Base-by-base conservation (phyloP, 2,888 invertebrate genomes). In the Craniophora ligustri region DNA sequence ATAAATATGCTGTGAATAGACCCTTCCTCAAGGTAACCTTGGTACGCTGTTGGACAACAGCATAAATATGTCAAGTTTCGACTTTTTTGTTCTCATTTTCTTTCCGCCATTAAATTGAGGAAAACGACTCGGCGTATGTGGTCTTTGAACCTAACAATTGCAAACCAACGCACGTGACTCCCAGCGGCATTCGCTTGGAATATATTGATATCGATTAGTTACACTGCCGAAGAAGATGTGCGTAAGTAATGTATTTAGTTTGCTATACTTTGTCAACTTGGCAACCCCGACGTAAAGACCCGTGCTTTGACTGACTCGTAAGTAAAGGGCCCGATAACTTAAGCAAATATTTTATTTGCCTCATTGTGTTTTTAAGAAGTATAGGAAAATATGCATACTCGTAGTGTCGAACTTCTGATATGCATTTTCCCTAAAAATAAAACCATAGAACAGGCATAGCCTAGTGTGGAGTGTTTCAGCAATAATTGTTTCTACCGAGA, bases 61-160 rank as follows among this genome's bases (percentile, higher is more conserved):
- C 1, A 19, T 19, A 19, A 19, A 19, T 5, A 6, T 19, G 19
- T 3, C 7, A 3, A 8, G 8, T 21, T 8, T 7, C 7, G 21
- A 8, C 21, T 21, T 21, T 8, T 2, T 26, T 26, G n/a, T n/a
- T n/a, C 26, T 26, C 5, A n/a, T 26, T 26, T n/a, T 5, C 19
- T 26, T 13, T 30, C 13, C 21, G 28, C 36, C 11, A 55, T 63
- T 26, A 62, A 0, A 35, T 54, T 21, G 16, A 62, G 68, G 48
- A 66, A 62, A 67, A 55, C 14, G 8, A 38, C 31, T 23, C 42
- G 13, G 3, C 23, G 45, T 46, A 2, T 36, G n/a, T 64, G 51
- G 51, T 60, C 67, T 64, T 67, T 64, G 67, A 64, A 60, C 63
- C 61, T n/a, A 8, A 54, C 47, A 65, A 67, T 65, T 54, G n/a